These are phyloP conservation scores for Listrodromus nycthemerus DNA, from an alignment of 2,888 invertebrate genomes.

Conservation along the genomic window DNA sequence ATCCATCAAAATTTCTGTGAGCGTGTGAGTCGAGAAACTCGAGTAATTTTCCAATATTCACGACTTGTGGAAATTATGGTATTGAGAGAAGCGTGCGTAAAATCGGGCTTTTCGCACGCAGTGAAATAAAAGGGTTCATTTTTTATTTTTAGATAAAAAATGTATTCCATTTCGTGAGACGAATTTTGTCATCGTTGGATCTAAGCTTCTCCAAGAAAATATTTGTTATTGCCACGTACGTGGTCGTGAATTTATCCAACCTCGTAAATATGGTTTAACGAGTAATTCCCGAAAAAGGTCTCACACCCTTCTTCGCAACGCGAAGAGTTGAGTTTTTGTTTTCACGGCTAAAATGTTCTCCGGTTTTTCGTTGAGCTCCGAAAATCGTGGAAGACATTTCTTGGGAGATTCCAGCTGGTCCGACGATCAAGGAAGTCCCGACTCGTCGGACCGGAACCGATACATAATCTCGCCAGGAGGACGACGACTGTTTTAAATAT, in stretches of 20 bases:
- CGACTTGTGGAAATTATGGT: too few relatives aligned
- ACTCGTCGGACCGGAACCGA: constrained; percentile 75
- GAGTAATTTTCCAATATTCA: constrained; percentile 26
- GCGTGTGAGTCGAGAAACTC: constrained; percentile 44
- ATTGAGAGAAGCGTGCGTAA: too few relatives aligned
- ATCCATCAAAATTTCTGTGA: constrained; percentile 75
- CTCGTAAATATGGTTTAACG: constrained; percentile 61
- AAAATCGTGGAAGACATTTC: not conserved
- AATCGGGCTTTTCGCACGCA: too few relatives aligned
- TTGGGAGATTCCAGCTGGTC: constrained; percentile 23
- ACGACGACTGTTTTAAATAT: constrained; percentile 75
- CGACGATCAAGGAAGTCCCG: constrained; percentile 52
- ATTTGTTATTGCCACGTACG: not conserved
- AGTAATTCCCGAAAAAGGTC: constrained; percentile 48
- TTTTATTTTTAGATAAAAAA: too few relatives aligned
- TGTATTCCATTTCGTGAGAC: too few relatives aligned
- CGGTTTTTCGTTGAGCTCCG: constrained; percentile 4
- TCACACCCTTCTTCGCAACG: constrained; percentile 24
- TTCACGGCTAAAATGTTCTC: constrained; percentile 10
- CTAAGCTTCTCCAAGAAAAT: too few relatives aligned
- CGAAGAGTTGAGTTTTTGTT: constrained; percentile 61
- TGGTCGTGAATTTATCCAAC: constrained; percentile 41
- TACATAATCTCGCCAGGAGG: constrained; percentile 74
- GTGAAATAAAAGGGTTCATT: too few relatives aligned
- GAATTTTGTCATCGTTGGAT: too few relatives aligned